phyloP scores from a whole-genome alignment of 1,140 invertebrate genomes.

The Zaprionus ornatus region DNA sequence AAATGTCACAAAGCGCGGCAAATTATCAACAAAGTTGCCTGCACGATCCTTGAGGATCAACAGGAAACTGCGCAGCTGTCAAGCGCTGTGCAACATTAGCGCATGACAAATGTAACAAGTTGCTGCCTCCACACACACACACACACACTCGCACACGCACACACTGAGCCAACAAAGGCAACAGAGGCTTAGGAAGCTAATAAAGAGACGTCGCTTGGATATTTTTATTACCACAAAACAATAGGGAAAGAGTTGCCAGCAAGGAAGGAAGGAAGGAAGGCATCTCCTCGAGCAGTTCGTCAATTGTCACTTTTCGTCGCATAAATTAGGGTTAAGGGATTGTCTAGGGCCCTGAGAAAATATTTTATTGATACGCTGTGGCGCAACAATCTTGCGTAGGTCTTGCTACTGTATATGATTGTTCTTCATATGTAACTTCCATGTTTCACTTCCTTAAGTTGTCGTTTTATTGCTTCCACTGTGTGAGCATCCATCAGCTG shows the following conservation, averaged over 20 bases:
- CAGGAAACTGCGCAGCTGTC: slow-evolving; percentile 75
- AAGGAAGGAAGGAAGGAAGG: slow-evolving; percentile 20
- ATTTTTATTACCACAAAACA: slow-evolving; percentile 75
- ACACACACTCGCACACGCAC: slow-evolving; percentile 50
- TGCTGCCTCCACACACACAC: slow-evolving; percentile 52
- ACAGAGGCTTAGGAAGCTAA: slow-evolving; percentile 67
- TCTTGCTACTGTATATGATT: no score
- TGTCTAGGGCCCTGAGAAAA: slow-evolving; percentile 61
- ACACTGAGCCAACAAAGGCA: slow-evolving; percentile 13
- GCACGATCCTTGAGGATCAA: slow-evolving; percentile 36
- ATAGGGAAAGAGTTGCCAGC: slow-evolving; percentile 22
- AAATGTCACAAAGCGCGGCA: slow-evolving; percentile 67
- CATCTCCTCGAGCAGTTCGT: slow-evolving; percentile 57
- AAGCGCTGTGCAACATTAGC: slow-evolving; percentile 76
- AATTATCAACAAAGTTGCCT: slow-evolving; percentile 81
- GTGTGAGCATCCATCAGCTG: slow-evolving; percentile 1
- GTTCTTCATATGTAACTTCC: no score
- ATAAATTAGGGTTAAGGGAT: slow-evolving; percentile 82
- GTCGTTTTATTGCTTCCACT: not conserved
- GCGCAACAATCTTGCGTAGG: slow-evolving; percentile 44
- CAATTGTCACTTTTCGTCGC: slow-evolving; percentile 77
- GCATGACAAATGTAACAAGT: slow-evolving; percentile 83
- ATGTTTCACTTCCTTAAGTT: not conserved
- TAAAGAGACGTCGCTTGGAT: slow-evolving; percentile 79
- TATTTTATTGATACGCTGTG: slow-evolving; percentile 74